Percentiles rank a stretch among this genome's conserved stretches.
Conservation (phyloP, 2,113 vertebrate species). For the Budorcas taxicolor region DNA sequence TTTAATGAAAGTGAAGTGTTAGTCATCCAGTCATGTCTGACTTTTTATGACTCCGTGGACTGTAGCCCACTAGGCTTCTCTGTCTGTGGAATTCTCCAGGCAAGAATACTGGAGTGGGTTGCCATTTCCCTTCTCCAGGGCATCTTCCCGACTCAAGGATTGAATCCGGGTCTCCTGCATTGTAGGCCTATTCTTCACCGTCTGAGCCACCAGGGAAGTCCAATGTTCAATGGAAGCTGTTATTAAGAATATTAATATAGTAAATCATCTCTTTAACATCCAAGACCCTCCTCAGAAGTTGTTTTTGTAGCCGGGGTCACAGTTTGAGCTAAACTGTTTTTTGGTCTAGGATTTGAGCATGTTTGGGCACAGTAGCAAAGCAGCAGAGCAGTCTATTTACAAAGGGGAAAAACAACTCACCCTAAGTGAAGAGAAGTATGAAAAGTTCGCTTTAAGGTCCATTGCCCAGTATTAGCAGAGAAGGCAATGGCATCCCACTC, state of each 20-base stretch:
- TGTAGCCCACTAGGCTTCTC: background rate
- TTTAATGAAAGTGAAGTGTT: background rate
- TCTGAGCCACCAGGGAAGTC: background rate
- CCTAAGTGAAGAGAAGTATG: background rate
- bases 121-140: background rate
- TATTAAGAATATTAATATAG: background rate
- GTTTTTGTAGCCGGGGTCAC: background rate
- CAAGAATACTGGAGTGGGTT: background rate
- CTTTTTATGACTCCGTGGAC: background rate
- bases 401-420: background rate
- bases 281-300: background rate
- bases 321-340: slow-evolving; percentile 23
- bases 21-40: background rate
- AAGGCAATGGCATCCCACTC: no score
- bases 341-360: background rate
- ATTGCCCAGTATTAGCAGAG: background rate
- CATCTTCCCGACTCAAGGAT: background rate
- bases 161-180: fast-evolving
- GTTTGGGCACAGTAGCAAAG: background rate
- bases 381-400: slow-evolving; percentile 17
- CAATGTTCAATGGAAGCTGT: background rate
- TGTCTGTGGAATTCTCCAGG: background rate
- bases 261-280: slow-evolving; percentile 17
- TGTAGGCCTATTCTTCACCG: background rate
- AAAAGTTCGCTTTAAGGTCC: slow-evolving; percentile 19